Evolutionary conservation across 2,797 vertebrate species (phyloP), one percentile per base, ranked within the genome.

Genomic region (Hydrophis major): DNA sequence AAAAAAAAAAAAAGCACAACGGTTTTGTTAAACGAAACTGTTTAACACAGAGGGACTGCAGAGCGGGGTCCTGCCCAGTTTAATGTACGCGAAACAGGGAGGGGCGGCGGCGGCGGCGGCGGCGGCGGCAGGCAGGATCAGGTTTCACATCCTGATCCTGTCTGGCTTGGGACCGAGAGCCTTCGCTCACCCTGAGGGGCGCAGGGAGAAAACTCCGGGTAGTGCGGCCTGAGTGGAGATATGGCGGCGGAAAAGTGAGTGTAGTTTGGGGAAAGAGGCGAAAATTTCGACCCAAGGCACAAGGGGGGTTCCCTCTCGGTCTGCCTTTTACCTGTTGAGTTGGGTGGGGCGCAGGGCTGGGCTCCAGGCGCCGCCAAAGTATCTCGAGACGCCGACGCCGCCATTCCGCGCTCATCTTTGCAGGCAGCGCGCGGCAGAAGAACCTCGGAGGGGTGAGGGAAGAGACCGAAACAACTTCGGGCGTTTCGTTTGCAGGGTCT

Each of bases 241-340:
- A 93, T 93, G 93, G 93, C 90, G 90, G 93, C 93, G 69, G 93
- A 93, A 66, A 91, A 90, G 93, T 93, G 90, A 91, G 93, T 7
- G 42, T n/a, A 13, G 42, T 4, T 14, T 61, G 28, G 86, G 37
- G 86, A 78, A 42, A 13, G 7, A 60, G 56, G 6, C 69, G 10
- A n/a, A 8, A 37, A 83, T 42, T 89, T 83, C 0, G 47, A 16
- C 53, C 16, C 28, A 56, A 88, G 10, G 88, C n/a, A 11, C 4
- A n/a, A 1, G 55, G 90, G 7, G 47, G 11, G 88, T 28, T 7
- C 6, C 10, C 28, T 47, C 2, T n/a, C 42, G 1, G 47, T 55
- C 53, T 28, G 61, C 14, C 37, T 32, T 16, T 42, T 91, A 93
- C 92, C 92, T 93, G 92, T 93, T 55, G 92, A 56, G 56, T 57